These are phyloP conservation scores for Forbesichthys agassizii DNA, from an alignment of 2,113 vertebrate genomes.

Conservation along the genomic window DNA sequence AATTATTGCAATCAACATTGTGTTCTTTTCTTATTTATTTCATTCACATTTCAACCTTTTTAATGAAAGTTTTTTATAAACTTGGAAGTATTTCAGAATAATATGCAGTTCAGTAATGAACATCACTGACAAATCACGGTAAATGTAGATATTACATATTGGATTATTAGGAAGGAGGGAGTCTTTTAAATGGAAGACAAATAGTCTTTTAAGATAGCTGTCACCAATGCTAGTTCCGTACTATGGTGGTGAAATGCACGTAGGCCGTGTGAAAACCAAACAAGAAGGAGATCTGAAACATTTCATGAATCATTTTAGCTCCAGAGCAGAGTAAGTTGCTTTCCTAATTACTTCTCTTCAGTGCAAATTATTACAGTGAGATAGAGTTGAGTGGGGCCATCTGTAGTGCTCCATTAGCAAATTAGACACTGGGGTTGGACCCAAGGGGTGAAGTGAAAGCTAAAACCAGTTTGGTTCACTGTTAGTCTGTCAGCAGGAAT, in stretches of 20 bases:
- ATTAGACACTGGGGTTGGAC: slow-evolving; percentile 70
- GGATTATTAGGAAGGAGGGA: background rate
- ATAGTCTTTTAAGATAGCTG: background rate
- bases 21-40: no score
- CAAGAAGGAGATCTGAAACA: slow-evolving; percentile 9
- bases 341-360: slow-evolving; percentile 67
- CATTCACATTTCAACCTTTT: no score
- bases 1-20: no score
- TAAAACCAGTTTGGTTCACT: slow-evolving; percentile 67
- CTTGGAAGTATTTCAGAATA: no score
- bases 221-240: background rate
- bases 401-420: slow-evolving; percentile 78
- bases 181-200: background rate
- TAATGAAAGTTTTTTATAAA: no score
- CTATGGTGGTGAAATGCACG: slow-evolving; percentile 44
- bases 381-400: slow-evolving; percentile 49
- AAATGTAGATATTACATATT: no score
- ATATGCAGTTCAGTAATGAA: no score
- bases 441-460: slow-evolving; percentile 65
- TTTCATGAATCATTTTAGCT: background rate
- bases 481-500: slow-evolving; percentile 65
- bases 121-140: no score
- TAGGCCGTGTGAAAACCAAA: slow-evolving; percentile 32
- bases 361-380: slow-evolving; percentile 69
- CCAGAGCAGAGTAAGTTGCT: slow-evolving; percentile 32